These are phyloP conservation scores for Polydrusus pterygomalis DNA, from an alignment of 2,888 invertebrate species.

Conservation along the genomic window DNA sequence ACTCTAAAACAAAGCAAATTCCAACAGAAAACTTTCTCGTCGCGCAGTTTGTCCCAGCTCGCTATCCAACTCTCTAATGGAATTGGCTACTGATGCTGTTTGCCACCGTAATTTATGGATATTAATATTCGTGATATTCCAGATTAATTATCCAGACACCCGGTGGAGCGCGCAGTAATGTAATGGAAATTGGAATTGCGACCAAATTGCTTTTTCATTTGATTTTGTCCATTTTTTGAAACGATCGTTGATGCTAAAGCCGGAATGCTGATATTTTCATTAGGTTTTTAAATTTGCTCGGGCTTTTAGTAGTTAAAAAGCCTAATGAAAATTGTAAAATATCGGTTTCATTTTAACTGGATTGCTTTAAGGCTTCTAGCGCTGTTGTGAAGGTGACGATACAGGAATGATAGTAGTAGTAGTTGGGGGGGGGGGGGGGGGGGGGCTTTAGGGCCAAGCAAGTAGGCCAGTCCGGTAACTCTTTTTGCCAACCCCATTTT, in stretches of 20 bases:
- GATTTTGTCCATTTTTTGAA: constrained; percentile 54
- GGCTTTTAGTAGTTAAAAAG: constrained; percentile 31
- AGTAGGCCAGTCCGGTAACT: too few relatives aligned
- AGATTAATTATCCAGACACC: constrained; percentile 58
- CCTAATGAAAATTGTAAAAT: constrained; percentile 26
- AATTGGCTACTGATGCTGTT: constrained; percentile 69
- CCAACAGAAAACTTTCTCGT: constrained; percentile 11
- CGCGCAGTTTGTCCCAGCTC: constrained; percentile 39
- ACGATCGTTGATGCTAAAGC: constrained; percentile 31
- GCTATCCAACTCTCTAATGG: constrained; percentile 63
- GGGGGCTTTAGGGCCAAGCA: too few relatives aligned
- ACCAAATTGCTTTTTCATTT: constrained; percentile 57
- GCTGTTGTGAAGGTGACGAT: too few relatives aligned
- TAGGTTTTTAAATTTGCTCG: constrained; percentile 38
- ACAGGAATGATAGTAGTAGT: too few relatives aligned
- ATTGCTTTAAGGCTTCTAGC: constrained; percentile 5
- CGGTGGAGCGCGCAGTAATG: constrained; percentile 56
- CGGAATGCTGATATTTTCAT: constrained; percentile 46
- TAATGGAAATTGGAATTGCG: constrained; percentile 58
- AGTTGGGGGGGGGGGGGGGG: too few relatives aligned
- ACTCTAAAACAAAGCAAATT: background rate
- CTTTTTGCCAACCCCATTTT: too few relatives aligned
- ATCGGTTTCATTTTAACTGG: constrained; percentile 17
- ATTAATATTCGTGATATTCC: constrained; percentile 68
- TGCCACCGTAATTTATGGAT: constrained; percentile 70